A percentile compares a stretch with the other conserved stretches of the same genome.
Conservation (phyloP, 2,113 vertebrate genomes). For the Ctenomys sociabilis region DNA sequence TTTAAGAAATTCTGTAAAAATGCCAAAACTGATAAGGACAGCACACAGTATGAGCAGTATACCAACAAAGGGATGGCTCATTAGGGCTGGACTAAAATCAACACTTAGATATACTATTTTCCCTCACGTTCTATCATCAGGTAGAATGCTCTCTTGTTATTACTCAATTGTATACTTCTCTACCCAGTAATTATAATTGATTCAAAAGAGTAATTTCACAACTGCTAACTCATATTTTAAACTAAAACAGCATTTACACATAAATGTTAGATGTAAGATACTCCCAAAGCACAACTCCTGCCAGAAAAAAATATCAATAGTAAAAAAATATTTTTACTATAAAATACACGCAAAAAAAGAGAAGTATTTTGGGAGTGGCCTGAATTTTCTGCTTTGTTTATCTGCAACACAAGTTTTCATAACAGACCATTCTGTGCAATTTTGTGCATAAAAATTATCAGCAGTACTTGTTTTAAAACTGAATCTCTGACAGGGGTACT, state of each 20-base stretch:
- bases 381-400: neutral
- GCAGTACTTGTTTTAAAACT: neutral
- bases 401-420: neutral
- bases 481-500: neutral
- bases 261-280: neutral
- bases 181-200: neutral
- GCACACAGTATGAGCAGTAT: neutral
- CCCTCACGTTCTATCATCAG: neutral
- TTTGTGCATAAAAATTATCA: neutral
- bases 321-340: neutral
- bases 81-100: neutral
- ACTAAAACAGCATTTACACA: neutral
- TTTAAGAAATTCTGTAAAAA: neutral
- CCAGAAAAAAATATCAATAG: neutral
- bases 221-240: neutral
- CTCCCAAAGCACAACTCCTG: accelerated
- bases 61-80: no score
- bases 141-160: neutral
- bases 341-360: neutral
- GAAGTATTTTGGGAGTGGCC: neutral
- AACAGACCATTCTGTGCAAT: neutral
- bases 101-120: neutral
- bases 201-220: neutral
- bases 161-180: neutral
- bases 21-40: neutral